A percentile compares a stretch with the other conserved stretches of the same genome.
Evolutionary conservation across 2,113 vertebrate species (phyloP).

Genomic region (Sorex fumeus): DNA sequence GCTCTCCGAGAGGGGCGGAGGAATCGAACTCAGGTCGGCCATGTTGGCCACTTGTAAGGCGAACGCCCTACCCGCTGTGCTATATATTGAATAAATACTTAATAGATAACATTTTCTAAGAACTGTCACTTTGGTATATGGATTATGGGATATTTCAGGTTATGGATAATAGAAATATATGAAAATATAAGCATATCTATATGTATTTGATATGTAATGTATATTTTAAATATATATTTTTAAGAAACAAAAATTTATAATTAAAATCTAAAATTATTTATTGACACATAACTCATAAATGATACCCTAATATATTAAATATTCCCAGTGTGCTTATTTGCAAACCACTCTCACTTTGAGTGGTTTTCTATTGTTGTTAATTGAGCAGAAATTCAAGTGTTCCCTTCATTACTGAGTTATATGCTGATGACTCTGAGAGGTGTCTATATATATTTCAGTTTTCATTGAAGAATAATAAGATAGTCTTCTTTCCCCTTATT

Average conservation of each 20-base stretch:
- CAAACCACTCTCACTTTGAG: not conserved
- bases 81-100: not conserved
- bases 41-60: too few species aligned
- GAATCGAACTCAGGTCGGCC: too few species aligned
- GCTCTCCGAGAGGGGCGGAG: too few species aligned
- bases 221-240: too few species aligned
- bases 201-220: not conserved
- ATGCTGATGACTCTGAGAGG: not conserved
- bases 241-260: too few species aligned
- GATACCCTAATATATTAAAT: not conserved
- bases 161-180: too few species aligned
- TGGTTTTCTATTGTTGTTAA: not conserved
- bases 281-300: slow-evolving; percentile 18
- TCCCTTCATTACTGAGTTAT: not conserved
- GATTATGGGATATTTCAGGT: not conserved
- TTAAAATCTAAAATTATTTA: not conserved
- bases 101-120: not conserved
- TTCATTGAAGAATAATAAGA: not conserved
- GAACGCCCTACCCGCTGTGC: too few species aligned
- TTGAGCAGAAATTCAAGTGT: not conserved
- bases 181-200: not conserved
- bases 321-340: not conserved
- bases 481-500: not conserved
- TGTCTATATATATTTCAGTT: not conserved
- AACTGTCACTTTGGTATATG: not conserved